Conservation (phyloP, 2,113 vertebrate species). For the Mesembrinibis cayennensis region DNA sequence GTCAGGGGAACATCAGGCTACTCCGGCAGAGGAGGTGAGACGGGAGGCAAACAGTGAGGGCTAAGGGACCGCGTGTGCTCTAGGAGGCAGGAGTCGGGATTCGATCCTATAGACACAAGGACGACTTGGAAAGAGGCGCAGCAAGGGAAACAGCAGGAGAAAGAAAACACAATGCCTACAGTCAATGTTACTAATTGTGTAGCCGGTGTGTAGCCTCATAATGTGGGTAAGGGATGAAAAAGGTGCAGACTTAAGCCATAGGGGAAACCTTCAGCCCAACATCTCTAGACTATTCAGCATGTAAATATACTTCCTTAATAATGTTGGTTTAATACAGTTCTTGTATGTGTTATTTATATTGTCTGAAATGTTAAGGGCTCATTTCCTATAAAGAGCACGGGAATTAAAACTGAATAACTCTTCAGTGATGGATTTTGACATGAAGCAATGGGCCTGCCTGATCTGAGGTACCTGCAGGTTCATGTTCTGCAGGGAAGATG, state of each 20-base stretch:
- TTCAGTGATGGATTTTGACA: not conserved
- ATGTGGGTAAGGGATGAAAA: not conserved
- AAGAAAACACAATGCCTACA: not conserved
- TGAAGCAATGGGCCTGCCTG: fast-evolving
- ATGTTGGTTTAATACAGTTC: not conserved
- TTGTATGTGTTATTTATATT: not conserved
- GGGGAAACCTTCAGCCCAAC: not conserved
- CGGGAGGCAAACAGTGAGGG: not conserved
- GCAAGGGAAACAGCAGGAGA: not conserved
- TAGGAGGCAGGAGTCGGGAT: not conserved
- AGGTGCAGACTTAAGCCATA: not conserved
- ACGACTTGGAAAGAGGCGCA: not conserved
- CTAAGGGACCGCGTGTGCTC: fast-evolving
- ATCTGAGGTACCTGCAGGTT: not conserved
- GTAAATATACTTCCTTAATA: not conserved
- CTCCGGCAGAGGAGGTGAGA: not conserved
- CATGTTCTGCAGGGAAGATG: not conserved
- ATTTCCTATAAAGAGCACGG: not conserved
- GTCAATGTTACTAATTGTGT: too few relatives aligned
- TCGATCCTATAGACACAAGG: not conserved
- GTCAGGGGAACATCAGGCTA: not conserved
- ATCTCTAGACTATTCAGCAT: not conserved
- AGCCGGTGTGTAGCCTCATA: not conserved
- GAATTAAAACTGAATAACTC: not conserved
- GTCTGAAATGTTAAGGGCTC: not conserved